phyloP scores from a whole-genome alignment of 1,140 invertebrate species.

The Eurosta solidaginis region DNA sequence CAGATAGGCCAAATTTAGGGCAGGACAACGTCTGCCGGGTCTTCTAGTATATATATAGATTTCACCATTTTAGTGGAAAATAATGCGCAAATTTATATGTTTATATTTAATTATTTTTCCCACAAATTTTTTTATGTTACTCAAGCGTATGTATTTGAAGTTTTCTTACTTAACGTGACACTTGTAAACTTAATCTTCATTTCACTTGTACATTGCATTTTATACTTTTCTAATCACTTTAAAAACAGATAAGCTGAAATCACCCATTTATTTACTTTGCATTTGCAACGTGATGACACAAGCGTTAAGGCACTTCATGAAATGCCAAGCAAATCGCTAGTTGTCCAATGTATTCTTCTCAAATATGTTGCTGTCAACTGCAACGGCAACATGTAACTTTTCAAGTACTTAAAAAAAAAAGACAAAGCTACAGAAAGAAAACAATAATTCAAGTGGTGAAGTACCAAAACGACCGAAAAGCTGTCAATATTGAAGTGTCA shows the following conservation, averaged over 20 bases:
- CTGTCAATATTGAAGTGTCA: not conserved
- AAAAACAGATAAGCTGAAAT: not conserved
- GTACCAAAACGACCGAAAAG: not conserved
- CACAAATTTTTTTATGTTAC: too few species aligned
- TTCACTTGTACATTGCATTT: too few species aligned
- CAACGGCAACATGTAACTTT: conserved; percentile 10
- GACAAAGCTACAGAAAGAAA: not conserved
- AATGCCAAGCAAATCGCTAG: not conserved
- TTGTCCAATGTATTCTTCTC: not conserved
- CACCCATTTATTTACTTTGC: not conserved
- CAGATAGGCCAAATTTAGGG: too few species aligned
- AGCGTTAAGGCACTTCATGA: not conserved
- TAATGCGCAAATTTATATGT: too few species aligned
- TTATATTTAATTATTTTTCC: too few species aligned
- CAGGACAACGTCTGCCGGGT: too few species aligned
- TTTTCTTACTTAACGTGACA: too few species aligned
- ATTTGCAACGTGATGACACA: not conserved
- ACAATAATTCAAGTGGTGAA: not conserved
- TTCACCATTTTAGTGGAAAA: too few species aligned
- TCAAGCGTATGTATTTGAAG: too few species aligned
- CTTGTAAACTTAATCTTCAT: too few species aligned
- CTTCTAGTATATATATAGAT: too few species aligned
- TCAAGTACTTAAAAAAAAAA: not conserved
- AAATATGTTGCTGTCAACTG: conserved; percentile 6
- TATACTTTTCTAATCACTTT: not conserved